Base-by-base conservation (phyloP, 2,113 vertebrate genomes). In the Notothenia rossii region DNA sequence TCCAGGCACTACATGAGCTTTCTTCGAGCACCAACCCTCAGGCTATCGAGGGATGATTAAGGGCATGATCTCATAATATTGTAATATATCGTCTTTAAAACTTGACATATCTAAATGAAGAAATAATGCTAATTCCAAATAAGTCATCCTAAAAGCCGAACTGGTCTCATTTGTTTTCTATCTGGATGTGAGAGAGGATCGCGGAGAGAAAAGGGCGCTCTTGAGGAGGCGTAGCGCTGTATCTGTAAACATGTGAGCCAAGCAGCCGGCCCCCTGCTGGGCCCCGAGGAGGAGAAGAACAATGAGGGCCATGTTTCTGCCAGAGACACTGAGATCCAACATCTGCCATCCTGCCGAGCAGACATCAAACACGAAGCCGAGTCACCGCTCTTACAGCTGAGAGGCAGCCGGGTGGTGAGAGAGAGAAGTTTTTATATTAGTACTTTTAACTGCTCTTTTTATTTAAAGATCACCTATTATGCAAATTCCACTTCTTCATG, bases 271-370 rank as follows among this genome's bases (percentile, higher is more conserved):
- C 13, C 60, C 67, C 45, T 29, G 59, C 72, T 49, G 72, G 17
- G 48, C 36, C 33, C 9, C 54, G 5, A 20, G 33, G 13, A 3
- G 18, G 59, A 56, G 29, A 43, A 45, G 15, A 58, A 64, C 72
- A 69, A 62, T 22, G 22, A 10, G 3, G 14, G 4, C 20, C 25
- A 12, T 46, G 49, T 56, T 49, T 56, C 54, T 46, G 46, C 15
- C 9, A 13, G 51, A 29, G 46, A 75, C 7, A 6, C 53, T 11
- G 5, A 65, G 43, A 53, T 69, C 46, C 60, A 56, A 40, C 62
- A 86, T 53, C n/a, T 49, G 63, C 75, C 43, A 17, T 15, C 22
- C 65, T 63, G 82, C 64, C 36, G 56, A 67, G 60, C 29, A 78
- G 65, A 58, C 25, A 25, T 7, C 33, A 54, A 85, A 84, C 40